Evolutionary conservation across 2,113 vertebrate species (phyloP), one percentile per base, ranked within the genome.

Genomic region (Bos indicus): DNA sequence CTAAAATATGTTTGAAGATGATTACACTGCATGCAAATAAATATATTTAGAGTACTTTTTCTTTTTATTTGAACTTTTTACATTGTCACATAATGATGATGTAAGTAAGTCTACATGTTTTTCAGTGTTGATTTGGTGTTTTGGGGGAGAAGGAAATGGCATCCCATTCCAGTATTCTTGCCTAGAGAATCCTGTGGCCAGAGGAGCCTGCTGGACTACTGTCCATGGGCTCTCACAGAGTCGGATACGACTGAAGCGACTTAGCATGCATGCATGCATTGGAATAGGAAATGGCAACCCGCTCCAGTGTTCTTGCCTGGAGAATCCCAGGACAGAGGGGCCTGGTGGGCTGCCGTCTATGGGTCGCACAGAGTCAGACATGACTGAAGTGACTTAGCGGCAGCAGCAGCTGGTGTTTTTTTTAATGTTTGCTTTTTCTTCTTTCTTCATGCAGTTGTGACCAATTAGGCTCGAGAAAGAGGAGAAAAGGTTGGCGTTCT

Each of bases 221-320:
- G n/a, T 40, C n/a, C 10, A 12, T 40, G 10, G 19, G 10, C 10
- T 71, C 5, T 2, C n/a, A 36, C 67, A 71, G 64, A 21, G 17
- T 40, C 0, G 1, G n/a, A 71, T n/a, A 40, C 6, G 19, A 71
- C 10, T 71, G n/a, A 71, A 40, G 19, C 0, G 9, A 71, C 2
- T 71, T 71, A 71, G 67, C 67, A 71, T 71, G 64, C 64, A 21
- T 67, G 33, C 8, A 71, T 12, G 67, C 19, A 40, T 71, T 71
- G n/a, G 9, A 71, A 21, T 12, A 40, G n/a, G 67, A 36, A 23
- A 40, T 40, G 9, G n/a, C 67, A 40, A 36, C 5, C 67, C n/a
- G 6, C 10, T 71, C n/a, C 9, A 6, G n/a, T 71, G 3, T 71
- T 71, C 67, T 71, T 40, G 67, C 67, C 5, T 71, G n/a, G 19